phyloP scores from a whole-genome alignment of 2,888 invertebrate species.

The Lamellibrachia columna region DNA sequence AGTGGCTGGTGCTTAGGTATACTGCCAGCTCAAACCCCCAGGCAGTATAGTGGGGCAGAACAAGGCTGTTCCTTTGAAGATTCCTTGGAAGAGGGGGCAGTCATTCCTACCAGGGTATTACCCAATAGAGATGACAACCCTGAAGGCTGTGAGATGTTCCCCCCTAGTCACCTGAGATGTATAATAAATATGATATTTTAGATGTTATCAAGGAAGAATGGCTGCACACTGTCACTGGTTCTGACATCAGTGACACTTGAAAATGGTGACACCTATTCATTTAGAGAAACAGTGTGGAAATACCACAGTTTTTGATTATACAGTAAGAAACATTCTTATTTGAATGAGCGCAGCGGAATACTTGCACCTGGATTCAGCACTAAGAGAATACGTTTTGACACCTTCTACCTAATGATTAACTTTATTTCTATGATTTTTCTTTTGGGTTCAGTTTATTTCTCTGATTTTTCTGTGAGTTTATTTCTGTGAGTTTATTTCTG shows the following conservation, averaged over 20 bases:
- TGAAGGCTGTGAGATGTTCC: neutral
- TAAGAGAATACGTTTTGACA: too few relatives aligned
- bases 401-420: too few relatives aligned
- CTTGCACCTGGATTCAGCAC: too few relatives aligned
- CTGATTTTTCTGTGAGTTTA: neutral
- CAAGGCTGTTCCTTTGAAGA: neutral
- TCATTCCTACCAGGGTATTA: neutral
- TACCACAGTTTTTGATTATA: too few relatives aligned
- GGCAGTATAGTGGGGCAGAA: neutral
- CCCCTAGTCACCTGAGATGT: neutral
- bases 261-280: too few relatives aligned
- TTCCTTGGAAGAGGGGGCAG: neutral
- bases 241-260: too few relatives aligned
- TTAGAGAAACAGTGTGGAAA: too few relatives aligned
- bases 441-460: too few relatives aligned
- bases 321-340: too few relatives aligned
- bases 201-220: neutral
- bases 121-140: conserved; percentile 1
- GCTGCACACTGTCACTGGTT: too few relatives aligned
- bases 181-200: neutral
- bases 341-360: too few relatives aligned
- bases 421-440: too few relatives aligned
- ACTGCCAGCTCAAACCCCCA: neutral
- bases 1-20: neutral
- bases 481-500: neutral